Conservation (phyloP, 1,140 invertebrate genomes). For the Penaeus chinensis region DNA sequence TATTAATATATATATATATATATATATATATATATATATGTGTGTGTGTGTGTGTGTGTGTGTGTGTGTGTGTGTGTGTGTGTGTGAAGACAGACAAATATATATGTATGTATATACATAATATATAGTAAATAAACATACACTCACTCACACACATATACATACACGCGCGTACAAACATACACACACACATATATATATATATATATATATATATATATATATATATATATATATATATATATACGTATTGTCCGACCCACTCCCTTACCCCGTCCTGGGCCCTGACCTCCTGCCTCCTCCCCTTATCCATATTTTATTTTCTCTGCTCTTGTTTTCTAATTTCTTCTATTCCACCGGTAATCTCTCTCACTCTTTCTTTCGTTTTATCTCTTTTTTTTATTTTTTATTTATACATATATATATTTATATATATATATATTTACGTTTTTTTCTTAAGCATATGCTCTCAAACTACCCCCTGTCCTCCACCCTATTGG, state of each 20-base stretch:
- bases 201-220: background rate
- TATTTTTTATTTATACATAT: background rate
- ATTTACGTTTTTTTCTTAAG: background rate
- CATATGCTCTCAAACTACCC: background rate
- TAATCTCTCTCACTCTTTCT: no score
- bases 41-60: no score
- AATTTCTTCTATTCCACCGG: no score
- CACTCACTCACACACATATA: background rate
- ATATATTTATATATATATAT: background rate
- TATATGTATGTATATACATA: background rate
- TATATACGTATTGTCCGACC: background rate
- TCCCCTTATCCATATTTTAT: background rate
- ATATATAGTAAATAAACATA: background rate
- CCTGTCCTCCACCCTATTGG: no score
- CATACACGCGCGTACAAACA: background rate
- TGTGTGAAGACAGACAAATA: no score
- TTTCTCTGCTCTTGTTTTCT: no score
- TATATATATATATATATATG: no score
- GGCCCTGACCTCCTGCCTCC: background rate
- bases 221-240: background rate
- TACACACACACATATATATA: background rate
- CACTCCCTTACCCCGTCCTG: no score
- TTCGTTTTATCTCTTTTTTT: conserved; percentile 1
- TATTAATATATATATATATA: no score
- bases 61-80: no score